Base-by-base conservation (phyloP, 2,797 vertebrate species). In the Garrulus glandarius region DNA sequence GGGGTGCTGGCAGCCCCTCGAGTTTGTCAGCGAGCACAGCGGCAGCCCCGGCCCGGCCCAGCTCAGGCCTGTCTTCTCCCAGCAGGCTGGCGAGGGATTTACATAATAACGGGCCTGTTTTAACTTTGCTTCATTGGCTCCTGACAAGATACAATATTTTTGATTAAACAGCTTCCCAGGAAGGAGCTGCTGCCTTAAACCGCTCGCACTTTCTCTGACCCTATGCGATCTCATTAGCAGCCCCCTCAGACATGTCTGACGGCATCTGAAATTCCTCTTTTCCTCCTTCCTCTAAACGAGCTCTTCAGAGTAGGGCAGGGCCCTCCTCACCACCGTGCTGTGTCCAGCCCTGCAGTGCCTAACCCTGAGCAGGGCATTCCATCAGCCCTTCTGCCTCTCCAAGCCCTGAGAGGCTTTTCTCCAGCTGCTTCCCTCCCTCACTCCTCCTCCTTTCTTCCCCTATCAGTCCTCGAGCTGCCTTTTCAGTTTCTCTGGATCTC, bases 141-240 rank as follows among this genome's bases (percentile, higher is more conserved):
- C 84, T 93, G 89, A 92, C 91, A 94, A 79, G 89, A 93, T 12
- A 75, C 85, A 57, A 14, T 82, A 55, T 61, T 95, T 93, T 50
- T 93, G 93, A 96, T 92, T 84, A 93, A 93, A 84, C 77, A 70
- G 74, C 89, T 93, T 86, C 89, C 63, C 46, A 61, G 82, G 92
- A 87, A 96, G 80, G 90, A 94, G 82, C 43, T 30, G 61, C 93
- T 69, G 91, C 91, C 61, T 91, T 39, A 67, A 89, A 63, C 70
- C 1, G 0, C 50, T 68, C 22, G 0, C 81, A 56, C 86, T 80
- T 63, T 47, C 67, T 65, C 43, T 90, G 94, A 95, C 91, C 93
- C 91, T 26, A 2, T 5, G 60, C 1, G 21, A 70, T 78, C 80
- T 86, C 36, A 11, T 89, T 80, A 93, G 68, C 1, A 2, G 47